A percentile compares a stretch with the other conserved stretches of the same genome.
Evolutionary conservation across 2,797 vertebrate species (phyloP).

Genomic region (Masticophis lateralis): DNA sequence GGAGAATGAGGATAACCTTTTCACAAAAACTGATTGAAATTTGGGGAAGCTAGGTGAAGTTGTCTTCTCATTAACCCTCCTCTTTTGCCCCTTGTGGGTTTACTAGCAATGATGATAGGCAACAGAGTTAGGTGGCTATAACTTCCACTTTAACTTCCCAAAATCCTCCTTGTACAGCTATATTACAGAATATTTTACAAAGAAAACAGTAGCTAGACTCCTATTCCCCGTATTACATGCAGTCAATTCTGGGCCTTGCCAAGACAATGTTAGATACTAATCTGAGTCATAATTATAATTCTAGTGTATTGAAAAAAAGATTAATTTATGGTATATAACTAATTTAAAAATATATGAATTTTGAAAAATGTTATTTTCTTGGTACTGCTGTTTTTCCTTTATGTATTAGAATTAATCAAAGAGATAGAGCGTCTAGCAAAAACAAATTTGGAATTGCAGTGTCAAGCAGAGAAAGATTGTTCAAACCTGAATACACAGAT

Average conservation of each 20-base stretch:
- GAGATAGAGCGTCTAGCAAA: conserved; percentile 82
- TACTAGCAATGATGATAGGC: too few species aligned
- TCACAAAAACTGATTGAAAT: not conserved
- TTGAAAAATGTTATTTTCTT: not conserved
- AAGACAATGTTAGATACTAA: not conserved
- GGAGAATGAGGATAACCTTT: not conserved
- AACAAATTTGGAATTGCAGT: conserved; percentile 84
- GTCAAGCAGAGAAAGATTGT: conserved; percentile 89
- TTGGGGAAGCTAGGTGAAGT: not conserved
- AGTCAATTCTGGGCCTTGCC: not conserved
- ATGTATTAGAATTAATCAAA: conserved; percentile 77
- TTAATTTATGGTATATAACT: too few species aligned
- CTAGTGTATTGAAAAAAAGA: not conserved
- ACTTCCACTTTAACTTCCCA: not conserved
- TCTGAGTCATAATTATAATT: not conserved
- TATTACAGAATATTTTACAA: not conserved
- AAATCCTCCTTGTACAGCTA: not conserved
- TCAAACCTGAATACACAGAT: conserved; percentile 79
- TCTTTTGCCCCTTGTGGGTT: not conserved
- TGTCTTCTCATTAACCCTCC: not conserved
- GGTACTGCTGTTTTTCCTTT: not conserved
- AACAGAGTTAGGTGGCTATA: not conserved
- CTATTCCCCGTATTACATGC: not conserved
- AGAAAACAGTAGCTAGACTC: not conserved
- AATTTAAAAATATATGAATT: not conserved